Base-by-base conservation (phyloP, 2,888 invertebrate genomes). In the Diaperis boleti region DNA sequence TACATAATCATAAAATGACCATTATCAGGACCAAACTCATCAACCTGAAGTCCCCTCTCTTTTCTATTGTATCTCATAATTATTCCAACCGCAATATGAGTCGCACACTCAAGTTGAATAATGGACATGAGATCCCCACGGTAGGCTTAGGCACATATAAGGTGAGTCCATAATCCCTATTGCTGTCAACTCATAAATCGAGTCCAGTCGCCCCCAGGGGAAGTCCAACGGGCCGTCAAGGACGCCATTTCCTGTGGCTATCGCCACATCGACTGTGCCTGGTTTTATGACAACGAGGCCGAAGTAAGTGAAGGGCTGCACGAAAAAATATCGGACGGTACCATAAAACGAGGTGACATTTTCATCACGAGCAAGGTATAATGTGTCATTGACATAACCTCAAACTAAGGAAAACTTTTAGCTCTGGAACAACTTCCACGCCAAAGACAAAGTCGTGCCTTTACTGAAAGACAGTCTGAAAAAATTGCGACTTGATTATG, bases 101-200 rank as follows among this genome's bases (percentile, higher is more conserved):
- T 8, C 41, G 39, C 56, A 65, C 54, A 35, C 54, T 75, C 26
- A 83, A 82, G 65, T 79, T 90, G 29, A 87, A 85, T 74, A 85
- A 86, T 79, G 89, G 88, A 0, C 71, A 75, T 2, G 76, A 82
- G 57, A 86, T 90, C 76, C 90, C 90, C 0, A 76, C 83, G 10
- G 69, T 90, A 11, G 90, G 89, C 0, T 76, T 90, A 10, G 90
- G 90, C 1, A 90, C 90, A 0, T 90, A 87, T 64, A 76, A 81
- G 72, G 88, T 88, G 75, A 79, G 10, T 31, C 65, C 49, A n/a
- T n/a, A n/a, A n/a, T n/a, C 49, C 10, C 6, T 26, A 5, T 26
- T 26, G 26, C 26, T 26, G n/a, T n/a, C 33, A 14, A 39, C 44
- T 45, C 7, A 47, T 20, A 26, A 59, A 26, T 56, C 50, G 47